These are phyloP conservation scores for Formica exsecta DNA, from an alignment of 1,140 invertebrate species.

Conservation along the genomic window DNA sequence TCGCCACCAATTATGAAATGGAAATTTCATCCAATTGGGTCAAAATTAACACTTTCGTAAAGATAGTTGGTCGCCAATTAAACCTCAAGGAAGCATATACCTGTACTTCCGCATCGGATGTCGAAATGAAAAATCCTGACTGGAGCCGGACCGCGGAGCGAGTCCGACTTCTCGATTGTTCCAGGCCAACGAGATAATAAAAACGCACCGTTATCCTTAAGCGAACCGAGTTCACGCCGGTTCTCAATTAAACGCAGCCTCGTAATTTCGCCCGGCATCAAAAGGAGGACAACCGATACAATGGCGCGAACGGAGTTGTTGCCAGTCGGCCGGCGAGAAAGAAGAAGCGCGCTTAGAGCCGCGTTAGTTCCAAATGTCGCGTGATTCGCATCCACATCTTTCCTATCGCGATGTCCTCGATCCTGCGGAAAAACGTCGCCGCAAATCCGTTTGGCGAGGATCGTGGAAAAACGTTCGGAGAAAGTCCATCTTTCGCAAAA, in stretches of 20 bases:
- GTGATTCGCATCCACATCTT: background rate
- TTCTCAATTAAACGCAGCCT: slow-evolving; percentile 54
- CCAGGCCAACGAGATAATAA: slow-evolving; percentile 66
- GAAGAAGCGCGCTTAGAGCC: background rate
- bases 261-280: slow-evolving; percentile 24
- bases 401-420: background rate
- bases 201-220: slow-evolving; percentile 65
- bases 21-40: slow-evolving; percentile 48
- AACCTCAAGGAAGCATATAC: slow-evolving; percentile 13
- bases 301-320: background rate
- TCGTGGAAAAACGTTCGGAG: slow-evolving; percentile 7
- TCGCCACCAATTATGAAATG: slow-evolving; percentile 44
- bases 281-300: slow-evolving; percentile 40
- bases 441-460: background rate
- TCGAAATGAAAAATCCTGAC: slow-evolving; percentile 36
- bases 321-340: background rate
- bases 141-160: background rate
- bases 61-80: slow-evolving; percentile 18
- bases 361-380: slow-evolving; percentile 31
- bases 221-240: slow-evolving; percentile 49
- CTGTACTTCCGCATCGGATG: slow-evolving; percentile 38
- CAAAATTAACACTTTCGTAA: slow-evolving; percentile 46
- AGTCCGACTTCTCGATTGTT: slow-evolving; percentile 62
- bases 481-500: slow-evolving; percentile 43
- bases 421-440: background rate